Evolutionary conservation across 2,797 vertebrate species (phyloP).

Genomic region (Orientallactaga sibirica): DNA sequence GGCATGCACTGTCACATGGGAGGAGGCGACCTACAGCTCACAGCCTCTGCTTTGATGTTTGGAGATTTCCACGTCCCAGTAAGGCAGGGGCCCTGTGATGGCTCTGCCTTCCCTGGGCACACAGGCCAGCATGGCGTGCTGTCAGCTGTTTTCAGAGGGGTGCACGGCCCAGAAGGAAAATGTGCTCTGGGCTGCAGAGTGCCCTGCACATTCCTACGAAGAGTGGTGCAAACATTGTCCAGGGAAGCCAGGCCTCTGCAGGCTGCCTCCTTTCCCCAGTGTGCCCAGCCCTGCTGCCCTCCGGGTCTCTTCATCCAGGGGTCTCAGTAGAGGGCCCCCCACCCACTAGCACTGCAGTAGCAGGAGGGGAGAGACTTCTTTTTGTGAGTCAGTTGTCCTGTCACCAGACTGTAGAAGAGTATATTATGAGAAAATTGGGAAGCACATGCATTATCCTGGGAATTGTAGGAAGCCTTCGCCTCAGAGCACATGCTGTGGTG

Average conservation of each 20-base stretch:
- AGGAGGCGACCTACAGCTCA: neutral
- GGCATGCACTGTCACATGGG: no score
- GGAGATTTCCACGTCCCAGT: neutral
- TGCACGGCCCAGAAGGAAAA: neutral
- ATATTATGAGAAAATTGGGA: neutral
- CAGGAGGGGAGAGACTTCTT: neutral
- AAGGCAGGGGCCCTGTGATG: neutral
- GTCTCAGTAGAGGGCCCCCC: no score
- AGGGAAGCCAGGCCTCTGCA: neutral
- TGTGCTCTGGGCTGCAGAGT: neutral
- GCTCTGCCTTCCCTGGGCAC: no score
- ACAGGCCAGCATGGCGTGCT: no score
- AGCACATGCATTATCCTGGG: no score
- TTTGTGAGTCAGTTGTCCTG: neutral
- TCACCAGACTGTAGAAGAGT: neutral
- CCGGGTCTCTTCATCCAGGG: neutral
- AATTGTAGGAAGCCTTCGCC: neutral
- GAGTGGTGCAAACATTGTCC: neutral
- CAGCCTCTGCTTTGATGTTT: fast-evolving
- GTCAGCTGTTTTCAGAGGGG: no score
- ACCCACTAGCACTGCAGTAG: neutral
- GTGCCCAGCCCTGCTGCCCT: neutral
- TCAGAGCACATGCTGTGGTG: neutral
- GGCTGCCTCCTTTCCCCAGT: neutral
- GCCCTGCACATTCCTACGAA: neutral